Percentiles rank a stretch among this genome's conserved stretches.
Conservation (phyloP, 2,113 vertebrate species). For the Plotosus lineatus region DNA sequence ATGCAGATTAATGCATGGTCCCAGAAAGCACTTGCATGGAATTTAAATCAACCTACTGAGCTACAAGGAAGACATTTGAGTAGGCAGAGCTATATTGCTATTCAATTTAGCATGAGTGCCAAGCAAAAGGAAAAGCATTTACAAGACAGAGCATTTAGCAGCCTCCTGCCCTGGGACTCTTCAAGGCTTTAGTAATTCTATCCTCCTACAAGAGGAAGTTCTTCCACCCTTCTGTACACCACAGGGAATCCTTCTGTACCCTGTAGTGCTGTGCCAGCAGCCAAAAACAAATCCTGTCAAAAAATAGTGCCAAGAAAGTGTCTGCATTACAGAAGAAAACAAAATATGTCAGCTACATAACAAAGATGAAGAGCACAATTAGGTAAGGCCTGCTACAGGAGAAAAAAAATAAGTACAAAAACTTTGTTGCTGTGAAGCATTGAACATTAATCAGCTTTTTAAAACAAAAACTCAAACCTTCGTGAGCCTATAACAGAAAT, state of each 20-base stretch:
- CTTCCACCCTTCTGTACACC: slow-evolving; percentile 21
- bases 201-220: slow-evolving; percentile 17
- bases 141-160: slow-evolving; percentile 41
- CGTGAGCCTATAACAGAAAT: neutral
- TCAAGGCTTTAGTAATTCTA: slow-evolving; percentile 34
- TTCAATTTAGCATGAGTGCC: slow-evolving; percentile 38
- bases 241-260: slow-evolving; percentile 30
- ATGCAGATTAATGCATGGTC: slow-evolving; percentile 7
- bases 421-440: neutral
- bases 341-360: neutral
- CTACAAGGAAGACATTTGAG: slow-evolving; percentile 35
- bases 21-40: slow-evolving; percentile 3
- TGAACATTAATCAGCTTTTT: neutral
- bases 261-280: slow-evolving; percentile 24
- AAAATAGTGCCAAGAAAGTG: slow-evolving; percentile 25
- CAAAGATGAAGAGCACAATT: neutral
- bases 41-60: slow-evolving; percentile 33
- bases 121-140: slow-evolving; percentile 34
- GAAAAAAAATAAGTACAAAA: neutral
- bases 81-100: slow-evolving; percentile 39
- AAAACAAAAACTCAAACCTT: neutral
- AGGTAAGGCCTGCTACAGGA: neutral
- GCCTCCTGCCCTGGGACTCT: slow-evolving; percentile 41
- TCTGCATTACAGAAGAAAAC: neutral
- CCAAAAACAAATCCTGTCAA: slow-evolving; percentile 35